Percentiles rank a stretch among this genome's conserved stretches.
phyloP scores from a whole-genome alignment of 2,888 invertebrate genomes.

The Hymenopus coronatus region DNA sequence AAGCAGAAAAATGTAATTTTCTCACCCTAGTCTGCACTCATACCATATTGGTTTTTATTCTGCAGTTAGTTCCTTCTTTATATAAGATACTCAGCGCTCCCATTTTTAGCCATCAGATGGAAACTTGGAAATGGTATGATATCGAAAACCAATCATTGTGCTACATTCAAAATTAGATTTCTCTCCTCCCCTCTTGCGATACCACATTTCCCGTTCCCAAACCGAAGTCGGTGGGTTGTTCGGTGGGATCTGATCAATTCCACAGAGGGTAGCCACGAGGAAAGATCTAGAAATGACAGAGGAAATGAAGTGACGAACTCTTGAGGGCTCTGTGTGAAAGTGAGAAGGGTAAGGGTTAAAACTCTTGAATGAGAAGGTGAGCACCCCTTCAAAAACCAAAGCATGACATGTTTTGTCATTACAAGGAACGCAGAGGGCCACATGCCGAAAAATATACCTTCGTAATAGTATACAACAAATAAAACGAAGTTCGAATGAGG shows the following conservation, averaged over 20 bases:
- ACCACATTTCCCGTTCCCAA: neutral
- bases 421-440: neutral
- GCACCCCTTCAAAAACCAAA: neutral
- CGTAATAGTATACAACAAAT: neutral
- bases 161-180: conserved; percentile 20
- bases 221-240: neutral
- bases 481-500: neutral
- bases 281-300: neutral
- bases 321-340: neutral
- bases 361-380: neutral
- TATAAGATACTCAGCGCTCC: neutral
- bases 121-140: conserved; percentile 13
- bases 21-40: neutral
- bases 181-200: neutral
- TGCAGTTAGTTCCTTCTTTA: neutral
- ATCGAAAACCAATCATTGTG: conserved; percentile 24
- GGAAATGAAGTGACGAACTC: neutral
- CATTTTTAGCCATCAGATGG: neutral
- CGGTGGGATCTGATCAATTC: neutral
- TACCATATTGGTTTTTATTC: neutral
- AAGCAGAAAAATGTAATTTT: neutral
- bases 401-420: neutral
- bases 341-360: neutral
- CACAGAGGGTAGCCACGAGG: neutral
- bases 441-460: neutral